A percentile compares a stretch with the other conserved stretches of the same genome.
These are phyloP conservation scores for Chymomyza costata DNA, from an alignment of 1,140 invertebrate genomes.

Conservation along the genomic window DNA sequence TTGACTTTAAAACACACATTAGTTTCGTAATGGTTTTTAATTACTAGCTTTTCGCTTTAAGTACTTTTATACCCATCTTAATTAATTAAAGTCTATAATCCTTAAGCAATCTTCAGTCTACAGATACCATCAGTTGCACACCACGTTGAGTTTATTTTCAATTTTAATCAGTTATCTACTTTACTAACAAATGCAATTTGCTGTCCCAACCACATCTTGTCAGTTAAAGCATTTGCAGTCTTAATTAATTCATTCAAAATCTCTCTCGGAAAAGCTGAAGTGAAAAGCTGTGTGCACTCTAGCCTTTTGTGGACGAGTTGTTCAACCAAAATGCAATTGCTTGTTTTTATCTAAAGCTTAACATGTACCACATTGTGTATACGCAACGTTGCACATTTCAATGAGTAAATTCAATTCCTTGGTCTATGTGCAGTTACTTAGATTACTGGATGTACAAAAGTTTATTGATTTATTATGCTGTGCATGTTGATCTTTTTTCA, in stretches of 20 bases:
- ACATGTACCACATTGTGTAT: slow-evolving; percentile 37
- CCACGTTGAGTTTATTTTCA: no score
- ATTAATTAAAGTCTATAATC: no score
- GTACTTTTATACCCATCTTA: no score
- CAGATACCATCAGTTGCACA: no score
- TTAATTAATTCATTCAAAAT: neutral
- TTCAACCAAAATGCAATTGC: neutral
- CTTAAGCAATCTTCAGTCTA: no score
- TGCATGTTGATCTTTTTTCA: no score
- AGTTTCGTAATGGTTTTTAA: no score
- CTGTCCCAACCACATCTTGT: no score
- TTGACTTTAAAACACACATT: no score
- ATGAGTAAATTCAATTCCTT: neutral
- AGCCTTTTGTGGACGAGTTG: neutral
- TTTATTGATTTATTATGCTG: slow-evolving; percentile 44
- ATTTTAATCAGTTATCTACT: no score
- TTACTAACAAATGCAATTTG: neutral
- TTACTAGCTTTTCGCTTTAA: no score
- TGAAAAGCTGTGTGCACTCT: neutral
- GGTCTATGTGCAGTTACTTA: neutral
- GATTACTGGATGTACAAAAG: slow-evolving; percentile 12
- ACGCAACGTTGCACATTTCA: slow-evolving; percentile 31
- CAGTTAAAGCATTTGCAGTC: neutral
- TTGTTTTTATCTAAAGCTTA: slow-evolving; percentile 2
- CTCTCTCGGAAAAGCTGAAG: neutral